phyloP scores from a whole-genome alignment of 2,797 vertebrate species.

The Acridotheres tristis region DNA sequence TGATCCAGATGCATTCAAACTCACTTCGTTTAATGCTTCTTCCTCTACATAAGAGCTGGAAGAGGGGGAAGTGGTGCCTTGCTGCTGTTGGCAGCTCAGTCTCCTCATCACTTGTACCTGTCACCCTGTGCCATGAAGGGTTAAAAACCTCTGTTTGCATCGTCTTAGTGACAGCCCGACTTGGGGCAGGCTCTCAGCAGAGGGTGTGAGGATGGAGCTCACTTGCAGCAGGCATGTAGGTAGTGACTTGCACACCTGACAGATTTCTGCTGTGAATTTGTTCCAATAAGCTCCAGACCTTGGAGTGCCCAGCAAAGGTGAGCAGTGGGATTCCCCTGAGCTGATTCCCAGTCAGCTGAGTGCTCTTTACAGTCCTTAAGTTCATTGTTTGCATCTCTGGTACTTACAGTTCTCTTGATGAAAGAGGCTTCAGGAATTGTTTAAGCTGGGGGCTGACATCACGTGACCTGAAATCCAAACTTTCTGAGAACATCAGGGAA shows the following conservation, averaged over 20 bases:
- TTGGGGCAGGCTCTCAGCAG: neutral
- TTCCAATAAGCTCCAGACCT: neutral
- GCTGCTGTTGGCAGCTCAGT: neutral
- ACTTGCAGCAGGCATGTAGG: neutral
- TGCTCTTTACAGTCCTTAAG: neutral
- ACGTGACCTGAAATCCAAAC: slow-evolving; percentile 4
- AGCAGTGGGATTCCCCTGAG: neutral
- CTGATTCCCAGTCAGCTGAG: neutral
- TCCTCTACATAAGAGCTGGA: neutral
- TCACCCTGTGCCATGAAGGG: neutral
- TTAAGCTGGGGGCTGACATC: slow-evolving; percentile 20
- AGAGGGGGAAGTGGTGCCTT: neutral
- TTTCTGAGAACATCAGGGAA: neutral
- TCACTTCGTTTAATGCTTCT: neutral
- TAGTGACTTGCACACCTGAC: no score
- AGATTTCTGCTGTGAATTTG: neutral
- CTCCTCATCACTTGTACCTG: neutral
- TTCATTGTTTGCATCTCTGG: neutral
- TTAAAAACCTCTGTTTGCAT: neutral
- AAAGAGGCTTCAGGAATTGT: slow-evolving; percentile 45
- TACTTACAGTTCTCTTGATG: slow-evolving; percentile 70
- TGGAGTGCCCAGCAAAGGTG: neutral
- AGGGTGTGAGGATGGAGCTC: neutral
- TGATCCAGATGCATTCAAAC: neutral
- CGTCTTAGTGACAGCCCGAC: neutral